Evolutionary conservation across 2,113 vertebrate genomes (phyloP).

Genomic region (Hiodon alosoides): DNA sequence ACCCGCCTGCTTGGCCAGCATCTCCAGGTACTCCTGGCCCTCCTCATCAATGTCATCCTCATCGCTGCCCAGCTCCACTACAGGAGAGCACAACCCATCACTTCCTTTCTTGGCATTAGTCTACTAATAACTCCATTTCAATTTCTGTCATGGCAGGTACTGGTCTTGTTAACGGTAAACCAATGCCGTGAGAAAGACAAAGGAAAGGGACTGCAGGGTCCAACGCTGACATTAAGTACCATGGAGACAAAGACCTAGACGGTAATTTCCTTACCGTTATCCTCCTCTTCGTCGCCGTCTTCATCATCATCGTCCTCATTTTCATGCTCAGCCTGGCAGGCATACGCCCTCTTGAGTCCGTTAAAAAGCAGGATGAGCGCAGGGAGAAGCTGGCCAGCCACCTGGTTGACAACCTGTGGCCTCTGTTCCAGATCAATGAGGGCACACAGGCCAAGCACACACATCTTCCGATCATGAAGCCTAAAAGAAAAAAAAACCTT

Average conservation of each 20-base stretch:
- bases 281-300: conserved; percentile 88
- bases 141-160: too few species aligned
- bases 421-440: conserved; percentile 94
- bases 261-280: conserved; percentile 69
- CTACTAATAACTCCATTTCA: not conserved
- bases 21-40: conserved; percentile 95
- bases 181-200: too few species aligned
- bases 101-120: too few species aligned
- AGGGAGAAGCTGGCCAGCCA: conserved; percentile 86
- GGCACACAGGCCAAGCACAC: conserved; percentile 89
- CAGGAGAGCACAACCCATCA: not conserved
- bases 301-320: conserved; percentile 93
- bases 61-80: conserved; percentile 85
- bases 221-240: too few species aligned
- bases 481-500: conserved; percentile 48
- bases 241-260: too few species aligned
- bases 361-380: conserved; percentile 93
- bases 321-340: conserved; percentile 94
- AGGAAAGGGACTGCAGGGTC: too few species aligned
- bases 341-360: conserved; percentile 94
- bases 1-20: conserved; percentile 93
- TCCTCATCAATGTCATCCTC: conserved; percentile 98
- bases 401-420: conserved; percentile 86
- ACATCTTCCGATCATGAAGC: conserved; percentile 97
- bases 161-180: too few species aligned